Evolutionary conservation across 1,140 invertebrate species (phyloP), one percentile per base, ranked within the genome.

Genomic region (Coelopa frigida): DNA sequence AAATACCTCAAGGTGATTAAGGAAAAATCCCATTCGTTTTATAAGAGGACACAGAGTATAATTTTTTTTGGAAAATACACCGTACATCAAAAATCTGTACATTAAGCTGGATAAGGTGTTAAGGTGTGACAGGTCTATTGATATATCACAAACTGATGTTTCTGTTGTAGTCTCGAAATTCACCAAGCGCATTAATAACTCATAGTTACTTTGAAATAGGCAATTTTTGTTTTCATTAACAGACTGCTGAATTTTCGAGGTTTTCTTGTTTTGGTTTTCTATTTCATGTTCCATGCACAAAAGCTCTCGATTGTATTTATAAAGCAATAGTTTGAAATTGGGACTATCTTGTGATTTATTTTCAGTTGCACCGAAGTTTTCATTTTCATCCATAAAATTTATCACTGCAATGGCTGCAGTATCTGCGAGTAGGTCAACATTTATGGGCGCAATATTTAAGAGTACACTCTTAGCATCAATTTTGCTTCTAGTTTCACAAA

Each of bases 371-470:
- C 39, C 1, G 18, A 44, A 39, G 18, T 33, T 22, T 26, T 29
- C 12, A 1, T 27, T 15, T 4, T 55, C 53, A 32, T 66, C 58
- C 8, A 66, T 43, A 24, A 66, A 66, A 46, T 66, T 66, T 7
- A 61, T 66, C n/a, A 66, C 62, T 10, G 60, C 46, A 38, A 66
- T 59, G 18, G 58, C 44, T 41, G 57, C 55, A 0, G 63, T 66
- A 36, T 66, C 63, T 1, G 63, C 60, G 17, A 66, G 40, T 1
- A 59, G 43, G n/a, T 36, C 39, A 4, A 44, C 33, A 49, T 66
- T 52, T 21, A 66, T 49, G 1, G 57, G 50, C 2, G 48, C 57
- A 39, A 66, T 63, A 21, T 66, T 55, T n/a, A 58, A 41, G 29
- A 66, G 55, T 11, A 58, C 48, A 38, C 59, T 61, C 2, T 54